Percentiles rank a stretch among this genome's conserved stretches.
These are phyloP conservation scores for Ophraella communa DNA, from an alignment of 2,888 invertebrate genomes.

Conservation along the genomic window DNA sequence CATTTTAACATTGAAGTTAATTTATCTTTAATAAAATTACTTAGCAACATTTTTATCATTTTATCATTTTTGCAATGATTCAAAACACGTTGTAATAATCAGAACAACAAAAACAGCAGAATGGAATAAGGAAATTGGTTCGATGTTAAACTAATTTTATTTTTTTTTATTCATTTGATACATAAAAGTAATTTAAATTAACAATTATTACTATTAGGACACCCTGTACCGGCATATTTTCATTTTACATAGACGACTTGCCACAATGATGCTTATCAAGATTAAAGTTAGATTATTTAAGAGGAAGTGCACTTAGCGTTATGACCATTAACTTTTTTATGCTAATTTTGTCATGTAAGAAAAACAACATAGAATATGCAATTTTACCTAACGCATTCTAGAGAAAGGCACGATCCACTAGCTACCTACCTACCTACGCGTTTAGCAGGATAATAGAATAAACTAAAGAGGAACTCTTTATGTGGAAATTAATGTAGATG, in stretches of 20 bases:
- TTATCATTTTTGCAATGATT: too few relatives aligned
- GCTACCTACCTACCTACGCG: conserved; percentile 3
- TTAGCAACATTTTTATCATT: too few relatives aligned
- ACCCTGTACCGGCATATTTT: neutral
- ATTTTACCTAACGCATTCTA: conserved; percentile 4
- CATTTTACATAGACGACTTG: conserved; percentile 13
- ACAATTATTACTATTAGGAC: neutral
- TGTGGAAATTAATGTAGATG: neutral
- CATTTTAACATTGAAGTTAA: too few relatives aligned
- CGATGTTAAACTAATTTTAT: too few relatives aligned
- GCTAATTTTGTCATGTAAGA: conserved; percentile 23
- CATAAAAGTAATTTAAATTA: too few relatives aligned
- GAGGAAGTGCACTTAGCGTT: conserved; percentile 22
- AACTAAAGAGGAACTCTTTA: neutral
- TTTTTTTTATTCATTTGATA: too few relatives aligned
- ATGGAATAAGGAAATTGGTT: too few relatives aligned
- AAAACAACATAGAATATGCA: conserved; percentile 19
- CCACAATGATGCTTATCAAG: conserved; percentile 17
- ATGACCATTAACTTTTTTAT: conserved; percentile 27
- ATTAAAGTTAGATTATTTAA: conserved; percentile 21
- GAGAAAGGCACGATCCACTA: neutral
- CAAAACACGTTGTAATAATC: too few relatives aligned
- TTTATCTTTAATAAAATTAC: too few relatives aligned
- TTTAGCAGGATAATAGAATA: conserved; percentile 5
- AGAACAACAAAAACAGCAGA: too few relatives aligned